Conservation (phyloP, 1,140 invertebrate species). For the Drosophila nebulosa region DNA sequence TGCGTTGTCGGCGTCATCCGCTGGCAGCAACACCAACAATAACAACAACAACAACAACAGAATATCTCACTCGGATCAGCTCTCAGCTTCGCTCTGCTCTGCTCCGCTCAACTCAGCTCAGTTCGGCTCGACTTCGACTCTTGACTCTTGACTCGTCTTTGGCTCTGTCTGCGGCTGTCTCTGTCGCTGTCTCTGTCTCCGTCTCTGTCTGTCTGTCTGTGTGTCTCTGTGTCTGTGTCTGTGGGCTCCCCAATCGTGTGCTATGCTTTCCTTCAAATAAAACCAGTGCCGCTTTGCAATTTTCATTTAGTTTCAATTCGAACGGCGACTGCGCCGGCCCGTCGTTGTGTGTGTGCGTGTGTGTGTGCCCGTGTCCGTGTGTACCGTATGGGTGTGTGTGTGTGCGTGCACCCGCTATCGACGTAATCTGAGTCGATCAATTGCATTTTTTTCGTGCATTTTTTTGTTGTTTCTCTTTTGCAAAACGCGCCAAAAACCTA, state of each 20-base stretch:
- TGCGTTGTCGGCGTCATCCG: background rate
- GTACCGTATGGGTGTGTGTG: conserved; percentile 19
- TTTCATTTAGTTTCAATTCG: conserved; percentile 64
- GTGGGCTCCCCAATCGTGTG: conserved; percentile 41
- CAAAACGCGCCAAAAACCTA: conserved; percentile 26
- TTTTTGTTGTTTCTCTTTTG: background rate
- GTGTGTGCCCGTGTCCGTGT: conserved; percentile 19
- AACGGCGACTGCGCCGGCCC: conserved; percentile 50
- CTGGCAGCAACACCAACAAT: conserved; percentile 2
- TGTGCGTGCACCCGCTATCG: conserved; percentile 7
- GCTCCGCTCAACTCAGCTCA: too few relatives aligned
- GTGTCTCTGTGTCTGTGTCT: background rate
- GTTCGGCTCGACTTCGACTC: background rate
- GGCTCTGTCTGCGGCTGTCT: background rate
- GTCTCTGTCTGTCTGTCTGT: background rate
- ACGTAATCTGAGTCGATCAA: conserved; percentile 9
- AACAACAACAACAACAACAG: conserved; percentile 6
- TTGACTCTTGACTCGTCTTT: background rate
- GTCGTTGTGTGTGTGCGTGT: conserved; percentile 14
- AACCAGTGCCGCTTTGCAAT: conserved; percentile 56
- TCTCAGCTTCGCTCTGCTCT: background rate
- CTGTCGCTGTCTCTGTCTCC: background rate
- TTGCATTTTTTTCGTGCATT: background rate
- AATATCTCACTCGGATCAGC: conserved; percentile 18
- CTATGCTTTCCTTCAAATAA: conserved; percentile 52